phyloP scores from a whole-genome alignment of 2,113 vertebrate genomes.

The Triplophysa dalaica region DNA sequence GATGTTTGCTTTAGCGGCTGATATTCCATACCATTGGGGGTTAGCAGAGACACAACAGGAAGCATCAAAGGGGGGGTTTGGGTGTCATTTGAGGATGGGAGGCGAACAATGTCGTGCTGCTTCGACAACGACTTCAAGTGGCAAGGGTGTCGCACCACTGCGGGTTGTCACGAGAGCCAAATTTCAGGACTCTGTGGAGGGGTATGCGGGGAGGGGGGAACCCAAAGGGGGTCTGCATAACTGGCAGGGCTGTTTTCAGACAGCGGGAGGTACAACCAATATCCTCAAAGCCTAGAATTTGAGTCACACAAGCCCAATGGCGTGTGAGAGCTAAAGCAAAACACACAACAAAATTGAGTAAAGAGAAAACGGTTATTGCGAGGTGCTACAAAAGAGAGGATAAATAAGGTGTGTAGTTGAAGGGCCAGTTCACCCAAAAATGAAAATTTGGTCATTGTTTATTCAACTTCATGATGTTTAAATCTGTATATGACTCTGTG shows the following conservation, averaged over 20 bases:
- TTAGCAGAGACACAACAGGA: constrained; percentile 8
- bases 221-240: constrained; percentile 1
- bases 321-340: neutral
- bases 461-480: too few relatives aligned
- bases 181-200: constrained; percentile 40
- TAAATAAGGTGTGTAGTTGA: too few relatives aligned
- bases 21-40: constrained; percentile 14
- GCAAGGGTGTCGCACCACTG: constrained; percentile 18
- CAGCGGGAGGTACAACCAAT: constrained; percentile 30
- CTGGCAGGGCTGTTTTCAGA: constrained; percentile 1
- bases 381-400: too few relatives aligned
- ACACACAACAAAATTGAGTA: too few relatives aligned
- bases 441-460: too few relatives aligned
- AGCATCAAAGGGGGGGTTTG: neutral
- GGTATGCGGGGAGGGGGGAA: neutral
- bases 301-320: neutral
- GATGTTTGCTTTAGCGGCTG: constrained; percentile 32
- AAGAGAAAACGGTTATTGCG: too few relatives aligned
- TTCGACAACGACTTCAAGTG: constrained; percentile 36
- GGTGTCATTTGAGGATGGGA: constrained; percentile 26
- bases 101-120: constrained; percentile 37
- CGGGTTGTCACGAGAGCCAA: constrained; percentile 39
- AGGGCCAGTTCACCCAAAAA: too few relatives aligned
- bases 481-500: too few relatives aligned
- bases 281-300: constrained; percentile 12